phyloP scores from a whole-genome alignment of 2,797 vertebrate species.

The Morelia viridis region DNA sequence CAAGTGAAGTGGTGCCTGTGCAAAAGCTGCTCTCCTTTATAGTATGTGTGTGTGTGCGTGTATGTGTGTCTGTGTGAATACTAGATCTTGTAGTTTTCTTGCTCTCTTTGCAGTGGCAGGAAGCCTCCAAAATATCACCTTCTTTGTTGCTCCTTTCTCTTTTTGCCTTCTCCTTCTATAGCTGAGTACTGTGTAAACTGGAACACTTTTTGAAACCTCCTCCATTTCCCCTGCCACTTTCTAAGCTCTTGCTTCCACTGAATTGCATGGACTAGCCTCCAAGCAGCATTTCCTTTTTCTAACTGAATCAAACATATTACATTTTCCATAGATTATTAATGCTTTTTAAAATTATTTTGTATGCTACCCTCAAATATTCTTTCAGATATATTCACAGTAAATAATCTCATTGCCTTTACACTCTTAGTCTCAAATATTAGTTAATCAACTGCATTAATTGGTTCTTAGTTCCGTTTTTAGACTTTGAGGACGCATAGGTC shows the following conservation, averaged over 20 bases:
- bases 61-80: too few species aligned
- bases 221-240: neutral
- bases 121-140: too few species aligned
- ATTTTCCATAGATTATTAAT: neutral
- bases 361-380: neutral
- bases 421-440: neutral
- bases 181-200: neutral
- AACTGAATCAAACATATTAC: neutral
- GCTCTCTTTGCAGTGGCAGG: too few species aligned
- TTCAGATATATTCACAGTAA: neutral
- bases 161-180: neutral
- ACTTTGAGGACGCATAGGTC: neutral
- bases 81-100: too few species aligned
- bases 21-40: too few species aligned
- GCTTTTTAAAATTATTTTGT: neutral
- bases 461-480: neutral
- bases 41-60: too few species aligned
- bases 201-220: neutral
- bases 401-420: neutral
- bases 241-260: neutral
- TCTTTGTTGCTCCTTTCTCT: neutral
- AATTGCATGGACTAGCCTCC: neutral
- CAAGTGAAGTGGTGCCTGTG: too few species aligned
- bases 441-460: neutral
- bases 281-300: neutral